Base-by-base conservation (phyloP, 2,113 vertebrate species). In the Haemorhous mexicanus region DNA sequence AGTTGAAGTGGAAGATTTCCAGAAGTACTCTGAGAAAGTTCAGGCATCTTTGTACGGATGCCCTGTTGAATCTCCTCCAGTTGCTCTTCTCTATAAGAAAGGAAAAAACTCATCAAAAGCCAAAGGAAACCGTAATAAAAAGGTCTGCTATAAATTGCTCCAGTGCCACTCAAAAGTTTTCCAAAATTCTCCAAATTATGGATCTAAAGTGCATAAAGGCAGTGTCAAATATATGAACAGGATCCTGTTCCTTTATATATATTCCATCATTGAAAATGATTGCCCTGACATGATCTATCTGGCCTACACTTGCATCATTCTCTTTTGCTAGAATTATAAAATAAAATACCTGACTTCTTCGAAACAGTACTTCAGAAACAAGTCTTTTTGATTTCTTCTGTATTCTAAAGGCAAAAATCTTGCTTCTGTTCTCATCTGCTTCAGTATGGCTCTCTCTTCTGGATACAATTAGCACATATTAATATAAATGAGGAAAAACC, bases 1-100 rank as follows among this genome's bases (percentile, higher is more conserved):
- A 92, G 98, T 99, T 91, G 99, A 99, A 91, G 98, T 99, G 0
- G 99, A 99, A 95, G 99, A 99, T 96, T 99, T 99, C 95, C 99
- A 99, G 96, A 98, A 95, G 78, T 99, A 99, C 80, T 77, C 98
- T 43, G 98, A 99, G 87, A 99, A 99, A 68, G 97, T 99, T 63
- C 98, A 99, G 35, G 92, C 97, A 15, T 99, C 98, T 39, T 98
- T 99, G 43, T 98, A 99, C 92, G 99, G 99, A 88, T 99, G 99
- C 84, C 99, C 99, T 30, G 95, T 99, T 80, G 98, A 99, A 93
- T 97, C 95, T 28, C 97, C 98, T 52, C 98, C 98, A 13, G 93
- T 98, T 89, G 96, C 98, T 72, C 97, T 99, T 64, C 95, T 98
- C 56, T 97, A 98, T 47, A 98, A 98, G 90, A 97, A 98, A 84